phyloP scores from a whole-genome alignment of 2,888 invertebrate species.

The Stramonita haemastoma region DNA sequence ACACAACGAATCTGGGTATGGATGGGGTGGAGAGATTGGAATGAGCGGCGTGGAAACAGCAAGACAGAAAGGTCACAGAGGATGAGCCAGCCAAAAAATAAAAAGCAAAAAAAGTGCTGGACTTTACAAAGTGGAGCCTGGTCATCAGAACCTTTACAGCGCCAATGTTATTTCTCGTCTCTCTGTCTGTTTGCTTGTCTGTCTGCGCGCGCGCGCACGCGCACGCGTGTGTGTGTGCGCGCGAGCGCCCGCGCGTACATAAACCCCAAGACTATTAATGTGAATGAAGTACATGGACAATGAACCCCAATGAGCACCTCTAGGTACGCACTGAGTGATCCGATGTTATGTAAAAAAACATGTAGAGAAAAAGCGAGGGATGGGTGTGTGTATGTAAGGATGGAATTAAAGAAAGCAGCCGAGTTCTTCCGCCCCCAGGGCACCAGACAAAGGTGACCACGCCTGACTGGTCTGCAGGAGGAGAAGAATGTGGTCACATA shows the following conservation, averaged over 20 bases:
- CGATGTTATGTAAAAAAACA: background rate
- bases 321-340: background rate
- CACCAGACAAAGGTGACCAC: background rate
- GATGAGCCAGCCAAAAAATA: no score
- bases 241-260: background rate
- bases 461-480: background rate
- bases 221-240: background rate
- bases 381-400: background rate
- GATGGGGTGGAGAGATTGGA: no score
- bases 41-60: no score
- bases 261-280: background rate
- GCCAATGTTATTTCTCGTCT: no score
- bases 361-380: background rate
- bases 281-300: background rate
- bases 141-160: no score
- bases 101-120: no score
- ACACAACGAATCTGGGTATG: no score
- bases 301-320: background rate
- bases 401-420: background rate
- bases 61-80: no score
- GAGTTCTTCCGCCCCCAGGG: no score
- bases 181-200: no score
- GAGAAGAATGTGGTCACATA: background rate
- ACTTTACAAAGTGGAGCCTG: no score
- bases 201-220: background rate